Percentiles rank a stretch among this genome's conserved stretches.
Evolutionary conservation across 2,888 invertebrate species (phyloP).

Genomic region (Drepana falcataria): DNA sequence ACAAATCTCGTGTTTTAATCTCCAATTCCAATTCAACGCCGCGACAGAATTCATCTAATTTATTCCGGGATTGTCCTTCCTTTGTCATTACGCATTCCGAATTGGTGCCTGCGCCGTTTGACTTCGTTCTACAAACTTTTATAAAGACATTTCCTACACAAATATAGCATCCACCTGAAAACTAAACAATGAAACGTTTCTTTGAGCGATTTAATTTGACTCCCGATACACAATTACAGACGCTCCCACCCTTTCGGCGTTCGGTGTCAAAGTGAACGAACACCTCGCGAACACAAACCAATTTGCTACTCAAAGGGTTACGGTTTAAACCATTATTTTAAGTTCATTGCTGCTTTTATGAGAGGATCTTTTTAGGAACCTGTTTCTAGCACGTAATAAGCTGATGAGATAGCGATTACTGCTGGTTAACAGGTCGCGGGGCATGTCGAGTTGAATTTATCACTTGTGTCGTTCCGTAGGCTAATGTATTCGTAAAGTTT

Average conservation of each 20-base stretch:
- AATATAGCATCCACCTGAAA: constrained; percentile 15
- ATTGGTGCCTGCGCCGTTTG: not conserved
- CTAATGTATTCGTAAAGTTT: constrained; percentile 71
- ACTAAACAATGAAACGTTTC: constrained; percentile 30
- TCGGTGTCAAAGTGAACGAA: constrained; percentile 50
- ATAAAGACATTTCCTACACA: constrained; percentile 4
- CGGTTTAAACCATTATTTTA: constrained; percentile 10
- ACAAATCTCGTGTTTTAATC: not conserved
- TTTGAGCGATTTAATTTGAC: constrained; percentile 53
- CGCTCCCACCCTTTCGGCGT: constrained; percentile 46
- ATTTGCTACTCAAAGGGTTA: constrained; percentile 16
- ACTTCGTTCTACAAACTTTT: not conserved
- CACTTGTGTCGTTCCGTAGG: constrained; percentile 56
- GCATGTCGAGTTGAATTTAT: constrained; percentile 58
- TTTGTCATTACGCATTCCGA: not conserved
- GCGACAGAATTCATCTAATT: not conserved
- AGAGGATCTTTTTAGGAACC: constrained; percentile 3
- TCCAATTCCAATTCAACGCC: not conserved
- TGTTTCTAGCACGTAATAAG: constrained; percentile 17
- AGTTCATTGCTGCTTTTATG: constrained; percentile 23
- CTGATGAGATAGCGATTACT: constrained; percentile 4
- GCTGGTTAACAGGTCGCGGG: constrained; percentile 13
- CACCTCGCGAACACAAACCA: constrained; percentile 19
- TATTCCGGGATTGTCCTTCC: not conserved
- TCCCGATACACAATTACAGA: constrained; percentile 56